A percentile compares a stretch with the other conserved stretches of the same genome.
These are phyloP conservation scores for Prionailurus viverrinus DNA, from an alignment of 2,113 vertebrate species.

Conservation along the genomic window DNA sequence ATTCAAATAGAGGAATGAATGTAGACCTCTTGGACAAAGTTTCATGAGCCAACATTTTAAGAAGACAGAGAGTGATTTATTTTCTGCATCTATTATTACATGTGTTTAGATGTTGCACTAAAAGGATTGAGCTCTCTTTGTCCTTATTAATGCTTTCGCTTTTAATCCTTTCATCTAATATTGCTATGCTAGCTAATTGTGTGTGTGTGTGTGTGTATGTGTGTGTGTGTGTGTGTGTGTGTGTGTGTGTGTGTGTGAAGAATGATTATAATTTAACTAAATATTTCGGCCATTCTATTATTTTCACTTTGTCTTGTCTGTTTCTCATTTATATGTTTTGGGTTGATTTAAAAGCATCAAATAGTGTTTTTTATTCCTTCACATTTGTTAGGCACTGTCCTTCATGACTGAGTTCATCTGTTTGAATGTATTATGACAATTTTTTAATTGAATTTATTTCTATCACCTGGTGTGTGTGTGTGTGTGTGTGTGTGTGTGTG, in stretches of 20 bases:
- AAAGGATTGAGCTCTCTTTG: not conserved
- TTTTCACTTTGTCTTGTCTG: not conserved
- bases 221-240: not conserved
- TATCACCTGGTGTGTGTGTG: not conserved
- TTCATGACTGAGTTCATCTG: not conserved
- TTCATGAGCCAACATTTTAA: not conserved
- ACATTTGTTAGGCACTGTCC: not conserved
- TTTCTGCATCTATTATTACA: not conserved
- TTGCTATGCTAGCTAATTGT: not conserved
- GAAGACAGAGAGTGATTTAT: not conserved
- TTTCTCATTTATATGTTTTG: not conserved
- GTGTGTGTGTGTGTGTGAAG: not conserved
- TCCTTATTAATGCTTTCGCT: not conserved
- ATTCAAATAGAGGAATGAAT: not conserved
- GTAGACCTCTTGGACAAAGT: not conserved
- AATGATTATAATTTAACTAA: not conserved
- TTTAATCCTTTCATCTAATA: not conserved
- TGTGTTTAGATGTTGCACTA: not conserved
- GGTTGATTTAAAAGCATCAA: not conserved
- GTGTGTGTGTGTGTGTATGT: rapidly evolving
- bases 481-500: not conserved
- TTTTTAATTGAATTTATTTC: not conserved
- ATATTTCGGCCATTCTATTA: not conserved
- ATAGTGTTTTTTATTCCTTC: not conserved
- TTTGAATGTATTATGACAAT: not conserved